Base-by-base conservation (phyloP, 1,140 invertebrate genomes). In the Cotesia vestalis region DNA sequence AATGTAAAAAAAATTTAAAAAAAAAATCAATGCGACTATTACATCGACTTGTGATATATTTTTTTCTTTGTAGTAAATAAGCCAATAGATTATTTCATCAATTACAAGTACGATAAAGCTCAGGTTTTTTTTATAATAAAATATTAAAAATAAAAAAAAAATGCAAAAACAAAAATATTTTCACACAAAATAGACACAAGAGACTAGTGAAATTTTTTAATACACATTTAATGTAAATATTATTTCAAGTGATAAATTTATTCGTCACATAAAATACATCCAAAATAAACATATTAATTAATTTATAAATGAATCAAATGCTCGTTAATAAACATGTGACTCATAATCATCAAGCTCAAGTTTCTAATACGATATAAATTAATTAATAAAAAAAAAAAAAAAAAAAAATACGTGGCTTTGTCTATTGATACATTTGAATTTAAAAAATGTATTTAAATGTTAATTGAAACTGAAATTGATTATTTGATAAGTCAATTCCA, bases 401-500 rank as follows among this genome's bases (percentile, higher is more conserved):
- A 17, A 9, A 46, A 6, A 46, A 46, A 46, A 46, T 3, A 46
- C 40, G 40, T 46, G 40, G 40, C 40, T 46, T 46, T 52, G 72
- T 70, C 40, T 20, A 64, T 46, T 64, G 38, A 40, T 46, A 46
- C 6, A 46, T 46, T 46, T 40, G 5, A 8, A 46, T 9, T 40
- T 66, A 57, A 75, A 52, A 46, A 73, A 55, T 76, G 80, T 78
- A 78, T 73, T 73, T 73, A 40, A 75, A 77, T 5, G 68, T 73
- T 66, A 70, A 71, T 75, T 67, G 68, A 73, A 55, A 69, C 72
- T 72, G 70, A 70, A 79, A 78, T 77, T 62, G 69, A 80, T 78
- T 83, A 81, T 81, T 81, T 78, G 80, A 34, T 79, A 80, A 69
- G 80, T 75, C 75, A 77, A 78, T 73, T 72, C 71, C 76, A 80